Percentiles rank a stretch among this genome's conserved stretches.
These are phyloP conservation scores for Tringa solitaria DNA, from an alignment of 2,113 vertebrate species.

Conservation along the genomic window DNA sequence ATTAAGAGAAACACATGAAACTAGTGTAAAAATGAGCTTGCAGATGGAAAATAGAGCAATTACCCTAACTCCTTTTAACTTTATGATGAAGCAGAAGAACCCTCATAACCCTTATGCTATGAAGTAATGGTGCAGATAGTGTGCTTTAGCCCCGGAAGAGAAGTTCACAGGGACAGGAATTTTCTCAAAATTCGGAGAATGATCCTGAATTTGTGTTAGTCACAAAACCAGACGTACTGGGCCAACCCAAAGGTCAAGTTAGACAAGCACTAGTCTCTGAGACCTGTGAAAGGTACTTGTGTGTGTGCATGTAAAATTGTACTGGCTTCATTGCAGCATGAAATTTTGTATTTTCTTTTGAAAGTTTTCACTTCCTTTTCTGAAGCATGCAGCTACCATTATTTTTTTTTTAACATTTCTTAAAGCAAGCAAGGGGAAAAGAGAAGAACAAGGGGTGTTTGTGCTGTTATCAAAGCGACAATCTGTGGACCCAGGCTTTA, in stretches of 20 bases:
- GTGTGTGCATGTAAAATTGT: not conserved
- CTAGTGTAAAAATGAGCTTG: not conserved
- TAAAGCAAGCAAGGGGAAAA: not conserved
- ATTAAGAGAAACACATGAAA: not conserved
- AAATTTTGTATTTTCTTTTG: not conserved
- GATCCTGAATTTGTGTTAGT: not conserved
- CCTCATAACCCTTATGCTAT: not conserved
- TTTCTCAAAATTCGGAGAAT: not conserved
- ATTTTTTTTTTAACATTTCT: not conserved
- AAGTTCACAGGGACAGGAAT: not conserved
- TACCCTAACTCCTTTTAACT: not conserved
- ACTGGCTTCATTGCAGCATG: not conserved
- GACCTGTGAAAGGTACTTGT: not conserved
- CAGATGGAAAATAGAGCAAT: not conserved
- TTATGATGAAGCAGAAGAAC: not conserved
- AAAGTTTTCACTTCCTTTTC: not conserved
- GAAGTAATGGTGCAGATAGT: not conserved
- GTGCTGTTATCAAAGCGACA: not conserved
- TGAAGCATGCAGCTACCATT: not conserved
- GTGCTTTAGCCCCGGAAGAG: not conserved
- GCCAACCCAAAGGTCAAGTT: not conserved
- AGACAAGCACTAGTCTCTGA: not conserved
- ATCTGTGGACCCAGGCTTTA: not conserved
- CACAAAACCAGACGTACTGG: not conserved
- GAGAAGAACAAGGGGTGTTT: not conserved